Evolutionary conservation across 2,113 vertebrate genomes (phyloP), one percentile per base, ranked within the genome.

Genomic region (Ptyas mucosa): DNA sequence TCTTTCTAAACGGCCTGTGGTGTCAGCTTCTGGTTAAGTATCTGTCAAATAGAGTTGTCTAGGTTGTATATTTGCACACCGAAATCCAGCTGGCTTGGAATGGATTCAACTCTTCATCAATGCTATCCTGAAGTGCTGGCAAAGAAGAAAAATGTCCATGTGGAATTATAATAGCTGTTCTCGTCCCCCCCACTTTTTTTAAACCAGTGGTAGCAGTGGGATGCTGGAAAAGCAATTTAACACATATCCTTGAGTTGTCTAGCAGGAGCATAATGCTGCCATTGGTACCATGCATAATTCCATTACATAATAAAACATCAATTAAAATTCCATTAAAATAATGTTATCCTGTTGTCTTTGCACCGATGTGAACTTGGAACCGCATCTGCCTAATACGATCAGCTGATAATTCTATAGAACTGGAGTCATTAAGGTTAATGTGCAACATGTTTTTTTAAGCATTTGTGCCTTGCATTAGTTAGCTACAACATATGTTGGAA

Each of bases 261-360:
- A 94, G 85, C 94, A 69, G 39, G 18, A 95, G 24, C 54, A 95
- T 95, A 96, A 88, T 89, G 53, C 91, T 95, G 96, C 96, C 94
- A 95, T 93, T 93, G 94, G 94, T 94, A 64, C 94, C 90, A 46
- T 94, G 87, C 88, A 93, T 92, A 93, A 88, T 46, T 92, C 91
- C 88, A 93, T 96, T 96, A 93, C n/a, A 89, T 93, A 95, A 96
- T 96, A 94, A 97, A 96, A 46, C 55, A 94, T 91, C 96, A 96
- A 97, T 97, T 97, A 97, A 97, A 97, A 96, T 92, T 87, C 93
- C 94, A 95, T 97, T 95, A 97, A 96, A 97, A 94, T 95, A 96
- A 94, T 94, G 95, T 94, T 95, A 91, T 96, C 97, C 96, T 94
- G 96, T 96, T 97, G 97, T 95, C 95, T 96, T 96, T 94, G 91